Percentiles rank a stretch among this genome's conserved stretches.
These are phyloP conservation scores for Drosophila mettleri DNA, from an alignment of 2,888 invertebrate species.

Conservation along the genomic window DNA sequence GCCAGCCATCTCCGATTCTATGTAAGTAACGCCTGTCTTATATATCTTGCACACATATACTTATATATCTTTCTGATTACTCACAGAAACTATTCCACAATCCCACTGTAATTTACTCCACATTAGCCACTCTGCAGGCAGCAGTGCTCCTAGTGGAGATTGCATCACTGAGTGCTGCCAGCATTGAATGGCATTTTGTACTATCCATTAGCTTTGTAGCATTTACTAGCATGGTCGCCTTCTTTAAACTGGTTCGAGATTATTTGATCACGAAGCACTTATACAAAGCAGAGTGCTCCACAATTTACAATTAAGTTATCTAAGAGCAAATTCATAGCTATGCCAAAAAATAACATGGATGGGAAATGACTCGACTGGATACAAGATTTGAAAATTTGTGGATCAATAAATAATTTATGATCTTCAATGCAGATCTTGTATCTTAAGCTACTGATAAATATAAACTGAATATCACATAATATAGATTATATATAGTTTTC, in stretches of 20 bases:
- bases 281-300: constrained; percentile 86
- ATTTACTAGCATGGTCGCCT: constrained; percentile 95
- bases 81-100: constrained; percentile 94
- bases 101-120: constrained; percentile 91
- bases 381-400: background rate
- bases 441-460: background rate
- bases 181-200: constrained; percentile 96
- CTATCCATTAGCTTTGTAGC: constrained; percentile 93
- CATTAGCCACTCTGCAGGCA: constrained; percentile 90
- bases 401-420: background rate
- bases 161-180: constrained; percentile 90
- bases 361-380: background rate
- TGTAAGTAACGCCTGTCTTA: constrained; percentile 87
- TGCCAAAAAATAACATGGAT: constrained; percentile 11
- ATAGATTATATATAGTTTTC: background rate
- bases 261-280: constrained; percentile 93
- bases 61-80: constrained; percentile 27
- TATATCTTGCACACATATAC: background rate
- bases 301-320: constrained; percentile 43
- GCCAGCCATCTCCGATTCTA: constrained; percentile 93
- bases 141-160: constrained; percentile 91
- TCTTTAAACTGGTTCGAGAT: constrained; percentile 95
- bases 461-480: background rate
- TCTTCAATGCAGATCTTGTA: background rate
- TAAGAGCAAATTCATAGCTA: background rate